Evolutionary conservation across 1,140 invertebrate species (phyloP).

Genomic region (Ceratoteleas bidentatus): DNA sequence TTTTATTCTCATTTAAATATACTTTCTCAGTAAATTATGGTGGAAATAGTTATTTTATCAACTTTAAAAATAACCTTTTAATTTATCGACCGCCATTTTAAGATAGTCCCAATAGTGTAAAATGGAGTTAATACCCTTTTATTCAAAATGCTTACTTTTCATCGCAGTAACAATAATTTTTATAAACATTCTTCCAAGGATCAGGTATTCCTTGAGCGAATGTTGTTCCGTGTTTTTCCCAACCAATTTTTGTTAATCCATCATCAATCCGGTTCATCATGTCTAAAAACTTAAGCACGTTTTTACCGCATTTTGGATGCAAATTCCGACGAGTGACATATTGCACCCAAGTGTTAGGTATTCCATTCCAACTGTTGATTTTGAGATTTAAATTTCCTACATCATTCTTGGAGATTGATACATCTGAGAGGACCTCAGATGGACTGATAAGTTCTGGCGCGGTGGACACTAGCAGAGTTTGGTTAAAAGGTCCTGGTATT

Average conservation of each 20-base stretch:
- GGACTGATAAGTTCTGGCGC: no score
- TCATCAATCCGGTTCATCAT: constrained; percentile 5
- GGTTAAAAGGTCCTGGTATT: no score
- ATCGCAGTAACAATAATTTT: constrained; percentile 29
- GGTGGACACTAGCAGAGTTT: no score
- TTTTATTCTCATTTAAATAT: no score
- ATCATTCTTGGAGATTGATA: neutral
- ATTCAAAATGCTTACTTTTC: constrained; percentile 18
- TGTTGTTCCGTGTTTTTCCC: constrained; percentile 26
- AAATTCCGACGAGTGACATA: constrained; percentile 1
- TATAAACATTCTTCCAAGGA: constrained; percentile 40
- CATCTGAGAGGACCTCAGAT: no score
- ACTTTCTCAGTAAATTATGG: no score
- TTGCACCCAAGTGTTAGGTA: constrained; percentile 28
- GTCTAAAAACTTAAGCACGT: neutral
- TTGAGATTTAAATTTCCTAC: neutral
- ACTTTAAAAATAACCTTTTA: no score
- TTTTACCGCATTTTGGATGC: constrained; percentile 27
- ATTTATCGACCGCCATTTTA: no score
- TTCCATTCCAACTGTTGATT: constrained; percentile 4
- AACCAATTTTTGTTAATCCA: constrained; percentile 6
- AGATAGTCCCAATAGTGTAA: no score
- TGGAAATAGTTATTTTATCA: no score
- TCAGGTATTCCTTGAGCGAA: constrained; percentile 40
- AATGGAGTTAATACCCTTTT: no score